Conservation (phyloP, 2,113 vertebrate species). For the Seriola dumerili region DNA sequence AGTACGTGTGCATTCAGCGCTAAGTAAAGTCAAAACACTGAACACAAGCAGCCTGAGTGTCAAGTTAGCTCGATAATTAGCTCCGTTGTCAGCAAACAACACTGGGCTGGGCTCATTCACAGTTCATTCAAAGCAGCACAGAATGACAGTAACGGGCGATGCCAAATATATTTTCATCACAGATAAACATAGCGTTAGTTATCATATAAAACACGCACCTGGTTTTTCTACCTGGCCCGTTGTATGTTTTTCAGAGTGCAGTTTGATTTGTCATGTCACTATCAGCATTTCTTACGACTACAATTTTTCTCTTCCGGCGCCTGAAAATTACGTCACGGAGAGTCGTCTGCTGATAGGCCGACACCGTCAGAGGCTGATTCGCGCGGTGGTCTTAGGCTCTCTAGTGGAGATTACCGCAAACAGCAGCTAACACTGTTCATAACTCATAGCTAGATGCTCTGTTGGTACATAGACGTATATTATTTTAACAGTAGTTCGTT, state of each 20-base stretch:
- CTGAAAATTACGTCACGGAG: slow-evolving; percentile 38
- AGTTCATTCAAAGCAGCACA: slow-evolving; percentile 7
- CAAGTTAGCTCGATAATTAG: slow-evolving; percentile 52
- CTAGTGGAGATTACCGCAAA: slow-evolving; percentile 36
- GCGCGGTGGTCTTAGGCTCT: not conserved
- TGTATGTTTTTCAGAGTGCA: slow-evolving; percentile 28
- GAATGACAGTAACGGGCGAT: not conserved
- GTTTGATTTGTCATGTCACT: slow-evolving; percentile 73
- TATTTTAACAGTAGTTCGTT: not conserved
- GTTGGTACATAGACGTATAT: not conserved
- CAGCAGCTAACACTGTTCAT: not conserved
- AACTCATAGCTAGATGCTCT: too few species aligned
- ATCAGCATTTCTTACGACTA: slow-evolving; percentile 49
- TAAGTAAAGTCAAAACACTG: not conserved
- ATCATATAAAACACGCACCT: slow-evolving; percentile 32
- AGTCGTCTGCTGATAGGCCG: too few species aligned
- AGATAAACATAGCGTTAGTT: rapidly evolving
- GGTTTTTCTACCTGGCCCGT: not conserved
- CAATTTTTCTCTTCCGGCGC: slow-evolving; percentile 66
- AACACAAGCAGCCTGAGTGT: not conserved
- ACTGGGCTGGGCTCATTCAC: slow-evolving; percentile 42
- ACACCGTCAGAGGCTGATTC: too few species aligned
- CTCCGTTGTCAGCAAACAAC: slow-evolving; percentile 32
- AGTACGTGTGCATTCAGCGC: not conserved
- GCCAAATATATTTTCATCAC: not conserved